Conservation (phyloP, 1,140 invertebrate genomes). For the Grapholita molesta region DNA sequence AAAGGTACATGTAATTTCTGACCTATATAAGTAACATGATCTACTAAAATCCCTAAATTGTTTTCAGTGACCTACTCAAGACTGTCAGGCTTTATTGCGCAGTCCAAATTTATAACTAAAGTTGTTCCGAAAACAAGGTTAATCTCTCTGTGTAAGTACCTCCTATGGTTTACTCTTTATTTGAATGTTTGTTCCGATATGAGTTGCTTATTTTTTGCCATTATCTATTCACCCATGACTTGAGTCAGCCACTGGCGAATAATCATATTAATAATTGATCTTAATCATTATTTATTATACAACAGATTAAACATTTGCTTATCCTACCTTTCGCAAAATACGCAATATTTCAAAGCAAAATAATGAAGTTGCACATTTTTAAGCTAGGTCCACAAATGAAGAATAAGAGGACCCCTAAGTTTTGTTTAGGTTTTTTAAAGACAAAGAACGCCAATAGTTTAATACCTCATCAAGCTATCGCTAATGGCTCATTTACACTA, state of each 20-base stretch:
- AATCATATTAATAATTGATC: no score
- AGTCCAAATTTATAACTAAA: constrained; percentile 33
- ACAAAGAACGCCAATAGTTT: neutral
- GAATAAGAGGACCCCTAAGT: no score
- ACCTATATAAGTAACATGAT: neutral
- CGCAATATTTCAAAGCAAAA: no score
- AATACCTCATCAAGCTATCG: no score
- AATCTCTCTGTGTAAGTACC: constrained; percentile 44
- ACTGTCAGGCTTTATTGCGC: constrained; percentile 26
- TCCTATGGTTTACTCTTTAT: neutral
- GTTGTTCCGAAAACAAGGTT: constrained; percentile 35
- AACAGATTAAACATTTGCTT: no score
- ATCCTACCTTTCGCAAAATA: no score
- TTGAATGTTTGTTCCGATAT: neutral
- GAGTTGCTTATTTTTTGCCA: neutral
- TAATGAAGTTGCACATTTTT: no score
- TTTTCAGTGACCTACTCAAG: constrained; percentile 40
- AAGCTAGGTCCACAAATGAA: no score
- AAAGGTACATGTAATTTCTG: no score
- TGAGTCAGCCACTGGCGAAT: no score
- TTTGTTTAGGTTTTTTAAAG: no score
- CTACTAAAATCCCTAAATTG: neutral
- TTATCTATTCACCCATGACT: neutral
- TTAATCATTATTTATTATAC: no score
- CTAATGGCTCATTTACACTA: neutral